Evolutionary conservation across 2,888 invertebrate species (phyloP).

Genomic region (Uloborus plumipes): DNA sequence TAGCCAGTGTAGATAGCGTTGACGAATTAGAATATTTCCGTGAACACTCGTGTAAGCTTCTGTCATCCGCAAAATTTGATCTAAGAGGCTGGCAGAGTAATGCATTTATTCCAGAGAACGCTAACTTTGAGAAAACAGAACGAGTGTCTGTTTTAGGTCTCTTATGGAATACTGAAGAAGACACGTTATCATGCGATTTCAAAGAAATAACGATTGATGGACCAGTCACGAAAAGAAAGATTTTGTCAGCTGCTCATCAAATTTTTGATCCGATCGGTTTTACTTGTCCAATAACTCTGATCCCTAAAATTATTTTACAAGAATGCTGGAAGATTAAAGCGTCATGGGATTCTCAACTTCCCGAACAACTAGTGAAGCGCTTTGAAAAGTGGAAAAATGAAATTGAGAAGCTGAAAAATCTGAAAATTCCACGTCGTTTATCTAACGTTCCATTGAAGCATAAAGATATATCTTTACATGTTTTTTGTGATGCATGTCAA

Average conservation of each 20-base stretch:
- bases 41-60: not conserved
- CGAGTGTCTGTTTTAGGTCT: no score
- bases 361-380: not conserved
- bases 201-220: no score
- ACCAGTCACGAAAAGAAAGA: not conserved
- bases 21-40: slow-evolving; percentile 6
- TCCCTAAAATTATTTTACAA: not conserved
- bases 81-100: no score
- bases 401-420: not conserved
- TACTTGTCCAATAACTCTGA: not conserved
- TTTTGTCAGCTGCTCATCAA: not conserved
- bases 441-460: not conserved
- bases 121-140: no score
- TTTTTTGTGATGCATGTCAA: slow-evolving; percentile 10
- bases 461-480: slow-evolving; percentile 4
- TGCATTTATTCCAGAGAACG: no score
- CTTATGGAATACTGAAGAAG: no score
- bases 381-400: not conserved
- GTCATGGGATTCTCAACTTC: not conserved
- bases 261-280: slow-evolving; percentile 5
- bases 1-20: not conserved
- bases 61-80: not conserved
- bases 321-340: slow-evolving; percentile 5
- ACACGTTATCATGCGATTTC: no score
- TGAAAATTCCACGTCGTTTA: not conserved